Evolutionary conservation across 2,113 vertebrate genomes (phyloP).

Genomic region (Menidia beryllina): DNA sequence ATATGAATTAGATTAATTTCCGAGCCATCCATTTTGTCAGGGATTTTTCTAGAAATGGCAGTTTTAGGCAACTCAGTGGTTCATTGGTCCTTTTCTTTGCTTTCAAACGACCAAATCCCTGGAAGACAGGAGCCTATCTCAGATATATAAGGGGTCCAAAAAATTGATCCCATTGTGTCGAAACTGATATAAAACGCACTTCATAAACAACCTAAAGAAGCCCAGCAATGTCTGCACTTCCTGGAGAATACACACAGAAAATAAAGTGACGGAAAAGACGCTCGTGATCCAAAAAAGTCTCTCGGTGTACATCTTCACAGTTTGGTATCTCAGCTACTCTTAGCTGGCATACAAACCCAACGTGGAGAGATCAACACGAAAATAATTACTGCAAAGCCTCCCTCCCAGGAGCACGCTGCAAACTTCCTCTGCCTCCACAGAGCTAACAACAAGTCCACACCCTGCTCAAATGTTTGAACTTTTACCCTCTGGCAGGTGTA

Average conservation of each 20-base stretch:
- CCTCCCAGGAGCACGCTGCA: background rate
- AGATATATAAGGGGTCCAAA: too few relatives aligned
- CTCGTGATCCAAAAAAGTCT: too few relatives aligned
- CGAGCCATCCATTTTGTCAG: too few relatives aligned
- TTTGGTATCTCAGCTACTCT: background rate
- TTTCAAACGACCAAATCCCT: too few relatives aligned
- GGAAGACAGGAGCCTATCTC: background rate
- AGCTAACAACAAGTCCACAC: background rate
- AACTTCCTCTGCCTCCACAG: background rate
- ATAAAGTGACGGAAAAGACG: too few relatives aligned
- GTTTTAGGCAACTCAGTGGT: too few relatives aligned
- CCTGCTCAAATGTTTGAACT: background rate
- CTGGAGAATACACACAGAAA: too few relatives aligned
- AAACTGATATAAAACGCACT: background rate
- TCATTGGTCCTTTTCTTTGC: background rate
- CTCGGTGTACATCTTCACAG: background rate
- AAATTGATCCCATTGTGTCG: too few relatives aligned
- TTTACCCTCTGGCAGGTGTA: background rate
- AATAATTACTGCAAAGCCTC: background rate
- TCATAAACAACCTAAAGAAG: background rate
- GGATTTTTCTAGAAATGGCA: too few relatives aligned
- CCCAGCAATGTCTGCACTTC: too few relatives aligned
- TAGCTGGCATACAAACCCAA: background rate
- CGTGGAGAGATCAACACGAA: background rate
- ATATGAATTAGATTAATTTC: too few relatives aligned